These are phyloP conservation scores for Platycheirus rosarum DNA, from an alignment of 2,888 invertebrate genomes.

Conservation along the genomic window DNA sequence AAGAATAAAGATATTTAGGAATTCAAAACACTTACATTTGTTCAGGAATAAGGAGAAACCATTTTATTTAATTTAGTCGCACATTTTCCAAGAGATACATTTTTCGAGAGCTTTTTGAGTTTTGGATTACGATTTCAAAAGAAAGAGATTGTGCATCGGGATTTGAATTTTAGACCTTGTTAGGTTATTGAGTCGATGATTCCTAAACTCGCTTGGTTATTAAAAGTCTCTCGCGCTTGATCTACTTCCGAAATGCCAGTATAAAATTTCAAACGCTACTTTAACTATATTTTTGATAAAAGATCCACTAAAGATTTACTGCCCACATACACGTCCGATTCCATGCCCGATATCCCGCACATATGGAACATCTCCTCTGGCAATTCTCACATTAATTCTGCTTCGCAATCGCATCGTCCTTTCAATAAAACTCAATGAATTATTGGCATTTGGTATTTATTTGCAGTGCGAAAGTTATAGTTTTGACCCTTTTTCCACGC, in stretches of 20 bases:
- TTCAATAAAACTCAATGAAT: constrained; percentile 74
- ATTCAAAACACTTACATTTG: no score
- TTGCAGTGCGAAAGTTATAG: constrained; percentile 71
- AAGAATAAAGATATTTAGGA: no score
- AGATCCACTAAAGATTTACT: constrained; percentile 59
- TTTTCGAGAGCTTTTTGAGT: no score
- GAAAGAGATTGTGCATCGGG: no score
- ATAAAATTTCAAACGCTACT: background rate
- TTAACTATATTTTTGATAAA: background rate
- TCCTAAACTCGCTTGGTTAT: background rate
- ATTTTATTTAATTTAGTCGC: no score
- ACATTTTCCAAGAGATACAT: no score
- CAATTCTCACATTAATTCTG: constrained; percentile 54
- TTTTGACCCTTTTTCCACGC: constrained; percentile 62
- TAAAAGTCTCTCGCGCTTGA: background rate
- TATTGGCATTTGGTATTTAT: constrained; percentile 74
- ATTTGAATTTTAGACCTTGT: no score
- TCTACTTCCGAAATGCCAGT: background rate
- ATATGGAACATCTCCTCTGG: constrained; percentile 57
- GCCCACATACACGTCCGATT: background rate
- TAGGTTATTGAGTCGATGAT: no score
- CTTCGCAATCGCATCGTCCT: constrained; percentile 51
- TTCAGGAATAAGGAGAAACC: no score
- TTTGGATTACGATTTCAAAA: no score
- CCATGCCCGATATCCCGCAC: constrained; percentile 5